Percentiles rank a stretch among this genome's conserved stretches.
These are phyloP conservation scores for Otolemur garnettii DNA, from an alignment of 2,113 vertebrate genomes.

Conservation along the genomic window DNA sequence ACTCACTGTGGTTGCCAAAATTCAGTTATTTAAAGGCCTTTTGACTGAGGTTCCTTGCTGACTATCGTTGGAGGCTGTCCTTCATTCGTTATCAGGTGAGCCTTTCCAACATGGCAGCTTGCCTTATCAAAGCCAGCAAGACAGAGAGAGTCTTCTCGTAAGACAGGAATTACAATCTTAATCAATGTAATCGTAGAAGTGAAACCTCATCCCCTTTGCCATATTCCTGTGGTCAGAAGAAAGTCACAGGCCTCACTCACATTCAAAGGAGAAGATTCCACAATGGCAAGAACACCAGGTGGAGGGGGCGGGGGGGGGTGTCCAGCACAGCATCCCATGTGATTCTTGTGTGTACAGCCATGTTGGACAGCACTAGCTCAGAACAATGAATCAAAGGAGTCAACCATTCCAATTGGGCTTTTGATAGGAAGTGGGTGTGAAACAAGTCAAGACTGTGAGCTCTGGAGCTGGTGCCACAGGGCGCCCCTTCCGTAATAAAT, in stretches of 20 bases:
- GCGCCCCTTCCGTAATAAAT: slow-evolving; percentile 1
- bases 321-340: background rate
- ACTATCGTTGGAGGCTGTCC: background rate
- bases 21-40: slow-evolving; percentile 13
- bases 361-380: background rate
- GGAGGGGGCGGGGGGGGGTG: background rate
- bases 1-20: background rate
- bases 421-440: background rate
- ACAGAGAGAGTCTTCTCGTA: background rate
- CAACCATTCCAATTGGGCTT: background rate
- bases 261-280: background rate
- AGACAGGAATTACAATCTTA: background rate
- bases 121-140: background rate
- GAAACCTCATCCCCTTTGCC: background rate
- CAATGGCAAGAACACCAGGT: background rate
- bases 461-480: background rate
- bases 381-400: slow-evolving; percentile 31
- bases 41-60: slow-evolving; percentile 17
- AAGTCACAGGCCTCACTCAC: background rate
- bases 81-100: background rate
- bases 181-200: background rate
- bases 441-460: background rate
- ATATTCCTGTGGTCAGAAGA: background rate
- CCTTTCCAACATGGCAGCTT: background rate
- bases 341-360: background rate